Evolutionary conservation across 2,888 invertebrate genomes (phyloP).

Genomic region (Anoplius nigerrimus): DNA sequence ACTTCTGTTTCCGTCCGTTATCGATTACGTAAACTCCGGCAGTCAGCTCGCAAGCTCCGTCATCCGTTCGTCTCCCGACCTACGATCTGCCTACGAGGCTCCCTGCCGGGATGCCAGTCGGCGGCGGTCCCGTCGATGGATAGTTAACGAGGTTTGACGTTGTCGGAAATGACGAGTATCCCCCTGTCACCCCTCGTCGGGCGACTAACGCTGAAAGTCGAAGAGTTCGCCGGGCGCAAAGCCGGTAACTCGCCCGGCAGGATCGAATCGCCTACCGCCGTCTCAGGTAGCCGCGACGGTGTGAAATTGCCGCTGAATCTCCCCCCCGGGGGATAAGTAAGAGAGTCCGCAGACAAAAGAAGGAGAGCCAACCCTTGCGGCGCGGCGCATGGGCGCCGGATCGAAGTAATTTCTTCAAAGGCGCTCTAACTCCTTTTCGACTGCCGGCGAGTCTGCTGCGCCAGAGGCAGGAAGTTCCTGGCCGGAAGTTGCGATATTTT

Average conservation of each 20-base stretch:
- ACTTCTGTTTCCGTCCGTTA: no score
- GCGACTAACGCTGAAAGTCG: not conserved
- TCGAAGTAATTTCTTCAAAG: constrained; percentile 52
- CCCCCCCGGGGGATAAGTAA: constrained; percentile 12
- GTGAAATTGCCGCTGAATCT: constrained; percentile 48
- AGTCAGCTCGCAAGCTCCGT: no score
- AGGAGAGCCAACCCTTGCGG: not conserved
- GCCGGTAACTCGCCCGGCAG: not conserved
- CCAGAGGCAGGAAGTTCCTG: no score
- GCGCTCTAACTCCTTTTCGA: constrained; percentile 27
- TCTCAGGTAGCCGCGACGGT: constrained; percentile 12
- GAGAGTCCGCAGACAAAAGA: constrained; percentile 13
- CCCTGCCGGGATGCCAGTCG: no score
- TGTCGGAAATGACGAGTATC: constrained; percentile 43
- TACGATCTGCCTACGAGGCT: no score
- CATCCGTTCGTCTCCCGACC: no score
- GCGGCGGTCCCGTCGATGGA: constrained; percentile 26
- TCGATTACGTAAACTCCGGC: no score
- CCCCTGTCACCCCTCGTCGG: not conserved
- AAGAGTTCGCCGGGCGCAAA: not conserved
- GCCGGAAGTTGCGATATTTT: no score
- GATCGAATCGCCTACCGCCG: not conserved
- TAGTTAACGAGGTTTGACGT: constrained; percentile 46
- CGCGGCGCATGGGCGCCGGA: no score
- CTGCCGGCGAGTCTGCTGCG: not conserved